Evolutionary conservation across 2,797 vertebrate genomes (phyloP).

Genomic region (Lepidocolaptes lacrymiger): DNA sequence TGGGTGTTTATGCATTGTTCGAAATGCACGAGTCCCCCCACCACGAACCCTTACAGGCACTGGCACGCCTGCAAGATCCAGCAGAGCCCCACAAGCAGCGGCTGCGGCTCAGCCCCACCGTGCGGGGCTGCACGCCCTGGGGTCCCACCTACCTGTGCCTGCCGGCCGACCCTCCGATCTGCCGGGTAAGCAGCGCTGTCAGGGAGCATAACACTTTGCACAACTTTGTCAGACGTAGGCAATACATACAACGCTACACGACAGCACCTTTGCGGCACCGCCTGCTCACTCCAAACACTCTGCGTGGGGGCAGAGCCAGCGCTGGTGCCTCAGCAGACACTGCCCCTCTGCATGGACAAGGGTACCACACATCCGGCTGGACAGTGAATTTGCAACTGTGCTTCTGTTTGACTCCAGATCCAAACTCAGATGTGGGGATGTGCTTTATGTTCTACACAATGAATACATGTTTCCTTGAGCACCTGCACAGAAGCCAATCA

Average conservation of each 20-base stretch:
- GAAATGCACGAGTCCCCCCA: accelerated
- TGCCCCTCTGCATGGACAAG: neutral
- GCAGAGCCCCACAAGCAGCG: accelerated
- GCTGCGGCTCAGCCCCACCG: neutral
- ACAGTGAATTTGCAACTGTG: neutral
- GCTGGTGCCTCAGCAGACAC: neutral
- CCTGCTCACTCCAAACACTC: neutral
- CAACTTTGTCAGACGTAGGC: neutral
- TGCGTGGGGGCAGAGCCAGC: neutral
- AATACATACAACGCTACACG: accelerated
- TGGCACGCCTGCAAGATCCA: neutral
- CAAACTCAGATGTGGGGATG: neutral
- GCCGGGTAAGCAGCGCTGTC: neutral
- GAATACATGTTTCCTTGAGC: neutral
- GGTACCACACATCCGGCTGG: neutral
- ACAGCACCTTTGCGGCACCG: neutral
- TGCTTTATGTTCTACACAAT: neutral
- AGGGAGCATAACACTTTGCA: neutral
- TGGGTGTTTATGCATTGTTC: neutral
- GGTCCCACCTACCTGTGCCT: constrained; percentile 13
- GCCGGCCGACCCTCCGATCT: neutral
- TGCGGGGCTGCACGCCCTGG: accelerated
- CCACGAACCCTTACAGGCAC: neutral
- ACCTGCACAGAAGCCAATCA: neutral
- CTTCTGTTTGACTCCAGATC: neutral